A percentile compares a stretch with the other conserved stretches of the same genome.
phyloP scores from a whole-genome alignment of 2,888 invertebrate species.

The Actias luna region DNA sequence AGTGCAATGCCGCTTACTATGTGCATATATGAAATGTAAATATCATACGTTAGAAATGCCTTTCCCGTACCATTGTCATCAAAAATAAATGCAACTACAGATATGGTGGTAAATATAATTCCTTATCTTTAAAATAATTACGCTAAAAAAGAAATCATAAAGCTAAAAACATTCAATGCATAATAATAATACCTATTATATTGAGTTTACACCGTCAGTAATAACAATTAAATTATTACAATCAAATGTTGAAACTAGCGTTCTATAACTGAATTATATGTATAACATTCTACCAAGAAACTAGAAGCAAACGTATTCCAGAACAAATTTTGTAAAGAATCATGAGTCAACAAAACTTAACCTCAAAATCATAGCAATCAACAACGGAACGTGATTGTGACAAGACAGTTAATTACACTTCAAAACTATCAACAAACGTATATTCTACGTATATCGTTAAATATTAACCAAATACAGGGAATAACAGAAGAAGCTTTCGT shows the following conservation, averaged over 20 bases:
- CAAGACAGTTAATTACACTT: conserved; percentile 44
- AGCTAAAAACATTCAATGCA: too few species aligned
- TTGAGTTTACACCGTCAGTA: too few species aligned
- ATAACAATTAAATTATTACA: background rate
- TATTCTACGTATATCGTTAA: conserved; percentile 36
- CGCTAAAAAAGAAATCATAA: too few species aligned
- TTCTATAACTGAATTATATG: background rate
- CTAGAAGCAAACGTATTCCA: background rate
- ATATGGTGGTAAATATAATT: too few species aligned
- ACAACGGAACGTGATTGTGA: conserved; percentile 68
- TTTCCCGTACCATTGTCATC: too few species aligned
- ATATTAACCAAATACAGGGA: conserved; percentile 30
- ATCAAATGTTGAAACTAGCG: background rate
- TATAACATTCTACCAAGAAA: background rate
- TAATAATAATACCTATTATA: too few species aligned
- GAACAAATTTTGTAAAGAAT: conserved; percentile 31
- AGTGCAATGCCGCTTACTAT: too few species aligned
- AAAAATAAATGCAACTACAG: too few species aligned
- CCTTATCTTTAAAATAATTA: too few species aligned
- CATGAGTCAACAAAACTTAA: conserved; percentile 73
- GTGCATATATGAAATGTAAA: too few species aligned
- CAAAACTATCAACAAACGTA: conserved; percentile 31
- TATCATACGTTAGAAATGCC: too few species aligned
- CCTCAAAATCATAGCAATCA: conserved; percentile 72
- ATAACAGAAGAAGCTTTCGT: conserved; percentile 32